Percentiles rank a stretch among this genome's conserved stretches.
These are phyloP conservation scores for Leptinotarsa peninsularis DNA, from an alignment of 2,888 invertebrate species.

Conservation along the genomic window DNA sequence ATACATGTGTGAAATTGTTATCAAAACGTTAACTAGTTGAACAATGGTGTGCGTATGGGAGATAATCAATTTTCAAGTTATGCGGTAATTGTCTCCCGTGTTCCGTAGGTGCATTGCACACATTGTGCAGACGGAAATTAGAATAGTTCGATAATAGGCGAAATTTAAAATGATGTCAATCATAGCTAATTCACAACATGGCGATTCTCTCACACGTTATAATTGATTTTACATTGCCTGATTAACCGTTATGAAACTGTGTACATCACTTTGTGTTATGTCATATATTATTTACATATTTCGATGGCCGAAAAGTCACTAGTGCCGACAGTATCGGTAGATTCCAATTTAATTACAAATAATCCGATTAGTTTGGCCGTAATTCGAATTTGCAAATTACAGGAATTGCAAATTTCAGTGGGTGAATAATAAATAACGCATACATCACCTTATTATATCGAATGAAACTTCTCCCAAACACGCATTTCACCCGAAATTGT, in stretches of 20 bases:
- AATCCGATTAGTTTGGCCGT: conserved; percentile 23
- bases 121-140: conserved; percentile 24
- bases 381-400: conserved; percentile 13
- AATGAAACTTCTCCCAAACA: neutral
- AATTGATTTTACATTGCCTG: conserved; percentile 4
- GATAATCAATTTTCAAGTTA: conserved; percentile 30
- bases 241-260: conserved; percentile 12
- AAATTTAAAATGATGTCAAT: conserved; percentile 20
- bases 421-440: neutral
- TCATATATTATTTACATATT: conserved; percentile 20
- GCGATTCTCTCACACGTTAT: conserved; percentile 18
- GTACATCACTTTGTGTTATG: conserved; percentile 19
- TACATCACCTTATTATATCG: neutral
- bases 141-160: conserved; percentile 21
- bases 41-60: conserved; percentile 21
- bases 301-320: conserved; percentile 24
- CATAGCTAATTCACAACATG: conserved; percentile 23
- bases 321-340: conserved; percentile 21
- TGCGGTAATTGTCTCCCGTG: conserved; percentile 24
- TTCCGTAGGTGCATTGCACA: conserved; percentile 3
- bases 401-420: neutral
- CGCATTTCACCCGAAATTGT: neutral
- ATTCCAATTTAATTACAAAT: conserved; percentile 22
- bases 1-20: conserved; percentile 6
- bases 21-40: conserved; percentile 20